These are phyloP conservation scores for Ecliptopera silaceata DNA, from an alignment of 2,888 invertebrate genomes.

Conservation along the genomic window DNA sequence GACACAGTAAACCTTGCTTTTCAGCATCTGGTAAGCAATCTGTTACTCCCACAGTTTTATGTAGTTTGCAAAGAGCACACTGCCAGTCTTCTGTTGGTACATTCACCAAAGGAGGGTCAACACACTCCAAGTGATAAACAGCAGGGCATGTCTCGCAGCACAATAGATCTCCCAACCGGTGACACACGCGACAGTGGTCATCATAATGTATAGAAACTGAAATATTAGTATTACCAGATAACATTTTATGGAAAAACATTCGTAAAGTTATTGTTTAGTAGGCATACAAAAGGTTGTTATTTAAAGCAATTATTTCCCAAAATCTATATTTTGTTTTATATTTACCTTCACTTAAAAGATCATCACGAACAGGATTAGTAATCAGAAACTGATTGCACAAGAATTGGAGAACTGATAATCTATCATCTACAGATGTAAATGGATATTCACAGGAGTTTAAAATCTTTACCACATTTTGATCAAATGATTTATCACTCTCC, in stretches of 20 bases:
- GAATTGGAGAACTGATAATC: constrained; percentile 93
- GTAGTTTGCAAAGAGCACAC: constrained; percentile 95
- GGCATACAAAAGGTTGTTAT: too few relatives aligned
- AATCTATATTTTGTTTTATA: background rate
- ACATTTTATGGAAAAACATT: too few relatives aligned
- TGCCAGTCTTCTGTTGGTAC: constrained; percentile 99
- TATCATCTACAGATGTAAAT: constrained; percentile 90
- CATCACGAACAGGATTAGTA: constrained; percentile 96
- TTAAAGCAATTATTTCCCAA: too few relatives aligned
- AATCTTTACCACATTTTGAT: constrained; percentile 87
- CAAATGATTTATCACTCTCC: constrained; percentile 93
- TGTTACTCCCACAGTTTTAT: constrained; percentile 95
- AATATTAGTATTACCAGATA: too few relatives aligned
- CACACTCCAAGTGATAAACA: constrained; percentile 98
- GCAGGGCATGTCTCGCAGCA: constrained; percentile 99
- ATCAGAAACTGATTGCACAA: constrained; percentile 97
- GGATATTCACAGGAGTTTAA: constrained; percentile 92
- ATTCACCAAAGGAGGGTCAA: constrained; percentile 96
- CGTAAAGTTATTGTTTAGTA: too few relatives aligned
- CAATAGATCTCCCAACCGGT: constrained; percentile 95
- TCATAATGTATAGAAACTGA: constrained; percentile 93
- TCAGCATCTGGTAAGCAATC: constrained; percentile 97
- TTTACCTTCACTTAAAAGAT: constrained; percentile 95
- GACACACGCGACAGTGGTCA: constrained; percentile 96
- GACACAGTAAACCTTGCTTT: constrained; percentile 93